Evolutionary conservation across 2,113 vertebrate genomes (phyloP).

Genomic region (Propithecus coquereli): DNA sequence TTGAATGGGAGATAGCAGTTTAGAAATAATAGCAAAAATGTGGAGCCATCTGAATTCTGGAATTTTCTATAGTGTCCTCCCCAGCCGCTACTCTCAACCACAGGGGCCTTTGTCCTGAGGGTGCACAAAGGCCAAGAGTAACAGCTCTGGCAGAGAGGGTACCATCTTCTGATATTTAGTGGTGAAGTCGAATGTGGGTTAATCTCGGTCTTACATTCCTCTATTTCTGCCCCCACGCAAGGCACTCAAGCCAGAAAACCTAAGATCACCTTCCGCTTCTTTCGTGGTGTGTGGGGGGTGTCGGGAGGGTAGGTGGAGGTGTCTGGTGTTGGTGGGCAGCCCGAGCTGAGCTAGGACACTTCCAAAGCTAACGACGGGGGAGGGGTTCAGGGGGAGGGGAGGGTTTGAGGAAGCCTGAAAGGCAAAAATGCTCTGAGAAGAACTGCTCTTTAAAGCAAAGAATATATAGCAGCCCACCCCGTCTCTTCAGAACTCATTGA

Average conservation of each 20-base stretch:
- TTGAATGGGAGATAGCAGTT: neutral
- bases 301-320: neutral
- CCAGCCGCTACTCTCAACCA: rapidly evolving
- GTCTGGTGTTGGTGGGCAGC: neutral
- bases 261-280: neutral
- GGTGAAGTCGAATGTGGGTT: neutral
- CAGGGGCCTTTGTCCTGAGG: neutral
- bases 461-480: rapidly evolving
- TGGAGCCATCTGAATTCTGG: neutral
- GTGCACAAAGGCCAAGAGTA: too few species aligned
- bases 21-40: neutral
- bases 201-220: neutral
- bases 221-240: neutral
- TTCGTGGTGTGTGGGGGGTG: rapidly evolving
- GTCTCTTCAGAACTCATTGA: neutral
- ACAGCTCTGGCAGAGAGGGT: rapidly evolving
- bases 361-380: neutral
- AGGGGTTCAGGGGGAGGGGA: rapidly evolving
- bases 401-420: neutral
- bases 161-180: too few species aligned
- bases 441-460: neutral
- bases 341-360: neutral
- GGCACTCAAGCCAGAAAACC: neutral
- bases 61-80: neutral
- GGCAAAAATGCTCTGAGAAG: neutral